Conservation (phyloP, 1,140 invertebrate genomes). For the Gonioctena quinquepunctata region DNA sequence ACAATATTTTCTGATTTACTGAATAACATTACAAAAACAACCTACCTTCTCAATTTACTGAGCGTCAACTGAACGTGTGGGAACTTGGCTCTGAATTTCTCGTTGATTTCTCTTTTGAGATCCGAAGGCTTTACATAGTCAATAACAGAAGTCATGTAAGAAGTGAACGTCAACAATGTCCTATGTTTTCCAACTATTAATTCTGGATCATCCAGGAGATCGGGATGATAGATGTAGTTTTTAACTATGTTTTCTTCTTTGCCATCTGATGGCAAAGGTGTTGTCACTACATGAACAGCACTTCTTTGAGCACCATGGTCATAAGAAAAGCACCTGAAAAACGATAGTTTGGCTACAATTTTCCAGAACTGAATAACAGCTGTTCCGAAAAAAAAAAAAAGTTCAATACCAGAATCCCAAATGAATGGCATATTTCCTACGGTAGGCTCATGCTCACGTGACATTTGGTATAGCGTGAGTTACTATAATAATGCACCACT, state of each 20-base stretch:
- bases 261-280: conserved; percentile 63
- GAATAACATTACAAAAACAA: too few relatives aligned
- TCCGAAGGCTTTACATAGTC: conserved; percentile 96
- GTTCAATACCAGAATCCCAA: too few relatives aligned
- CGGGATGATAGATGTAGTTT: conserved; percentile 73
- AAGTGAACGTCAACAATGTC: conserved; percentile 91
- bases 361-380: too few relatives aligned
- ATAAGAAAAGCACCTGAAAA: conserved; percentile 76
- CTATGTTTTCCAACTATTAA: conserved; percentile 93
- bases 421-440: too few relatives aligned
- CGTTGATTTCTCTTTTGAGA: conserved; percentile 96
- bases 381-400: not conserved
- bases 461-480: too few relatives aligned
- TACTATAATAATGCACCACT: too few relatives aligned
- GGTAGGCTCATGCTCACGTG: too few relatives aligned
- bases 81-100: conserved; percentile 95
- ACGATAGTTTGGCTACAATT: not conserved
- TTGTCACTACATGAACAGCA: conserved; percentile 58
- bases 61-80: conserved; percentile 92
- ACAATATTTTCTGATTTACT: too few relatives aligned
- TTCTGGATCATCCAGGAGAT: conserved; percentile 93
- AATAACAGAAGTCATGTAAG: conserved; percentile 95
- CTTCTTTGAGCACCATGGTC: conserved; percentile 67
- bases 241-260: conserved; percentile 50
- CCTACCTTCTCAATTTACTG: conserved; percentile 93